Base-by-base conservation (phyloP, 2,113 vertebrate species). In the Stomatorhinus ivindoensis region DNA sequence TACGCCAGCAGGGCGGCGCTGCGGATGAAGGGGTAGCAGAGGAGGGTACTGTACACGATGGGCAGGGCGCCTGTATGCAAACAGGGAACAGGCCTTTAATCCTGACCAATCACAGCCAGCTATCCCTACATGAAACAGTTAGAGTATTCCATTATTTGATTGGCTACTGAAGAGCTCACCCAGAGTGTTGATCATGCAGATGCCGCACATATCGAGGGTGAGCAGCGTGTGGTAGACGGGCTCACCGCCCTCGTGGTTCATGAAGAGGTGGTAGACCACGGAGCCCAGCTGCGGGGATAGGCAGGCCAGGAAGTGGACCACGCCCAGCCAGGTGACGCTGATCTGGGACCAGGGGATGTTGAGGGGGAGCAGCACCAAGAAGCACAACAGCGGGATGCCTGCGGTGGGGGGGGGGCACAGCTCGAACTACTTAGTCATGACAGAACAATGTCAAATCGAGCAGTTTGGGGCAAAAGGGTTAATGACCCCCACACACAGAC, bases 291-390 rank as follows among this genome's bases (percentile, higher is more conserved):
- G 97, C 0, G 97, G 97, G 0, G 95, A 97, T 89, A 98, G 94
- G 91, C 97, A 98, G 88, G 97, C 97, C 94, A 98, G 95, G 90
- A 97, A 98, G 93, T 98, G 97, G 58, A 97, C 97, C 91, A 97
- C 95, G 44, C 97, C 97, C 92, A 98, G 91, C 97, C 97, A 98
- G 0, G 97, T 97, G 86, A 97, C 96, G 39, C 95, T 96, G 95
- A 98, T 96, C 94, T 97, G 97, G n/a, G 96, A 95, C 97, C 97
- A 98, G 87, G 97, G 97, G 93, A 98, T 96, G 94, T 96, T 97
- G 92, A 97, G 96, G 0, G 97, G 97, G 90, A 98, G 95, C 93
- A 98, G 94, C 93, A 98, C 95, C 94, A 98, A 94, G 94, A 97
- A 98, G 90, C 96, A 97, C 85, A 98, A 93, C 93, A 98, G 92